Evolutionary conservation across 2,888 invertebrate genomes (phyloP).

Genomic region (Trichogramma evanescens): DNA sequence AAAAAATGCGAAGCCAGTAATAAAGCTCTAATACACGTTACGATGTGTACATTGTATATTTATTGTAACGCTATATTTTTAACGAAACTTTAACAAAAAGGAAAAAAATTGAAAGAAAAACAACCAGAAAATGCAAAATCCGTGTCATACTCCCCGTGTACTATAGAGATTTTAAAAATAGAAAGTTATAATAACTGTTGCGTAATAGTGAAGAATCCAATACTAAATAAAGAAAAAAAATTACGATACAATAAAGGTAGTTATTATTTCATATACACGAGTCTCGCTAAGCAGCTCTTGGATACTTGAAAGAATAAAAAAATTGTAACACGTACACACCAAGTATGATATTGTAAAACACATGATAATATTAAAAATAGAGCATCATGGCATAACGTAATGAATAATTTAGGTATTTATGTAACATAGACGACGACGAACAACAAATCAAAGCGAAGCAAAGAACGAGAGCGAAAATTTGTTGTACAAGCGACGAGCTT

Average conservation of each 20-base stretch:
- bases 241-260: constrained; percentile 30
- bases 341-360: no score
- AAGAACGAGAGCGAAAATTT: no score
- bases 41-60: constrained; percentile 19
- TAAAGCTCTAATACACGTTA: constrained; percentile 31
- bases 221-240: constrained; percentile 3
- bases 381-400: no score
- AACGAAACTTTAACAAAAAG: constrained; percentile 29
- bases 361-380: no score
- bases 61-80: constrained; percentile 43
- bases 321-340: background rate
- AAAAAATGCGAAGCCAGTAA: constrained; percentile 29
- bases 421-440: no score
- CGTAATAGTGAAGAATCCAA: constrained; percentile 21
- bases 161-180: constrained; percentile 24
- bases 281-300: constrained; percentile 3
- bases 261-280: constrained; percentile 23
- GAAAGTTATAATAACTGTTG: constrained; percentile 18
- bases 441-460: no score
- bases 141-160: constrained; percentile 43
- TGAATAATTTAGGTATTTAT: no score
- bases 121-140: background rate
- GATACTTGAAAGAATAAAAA: background rate
- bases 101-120: no score
- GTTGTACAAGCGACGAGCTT: no score